Evolutionary conservation across 2,797 vertebrate genomes (phyloP).

Genomic region (Tokudaia tokunoshimensis): DNA sequence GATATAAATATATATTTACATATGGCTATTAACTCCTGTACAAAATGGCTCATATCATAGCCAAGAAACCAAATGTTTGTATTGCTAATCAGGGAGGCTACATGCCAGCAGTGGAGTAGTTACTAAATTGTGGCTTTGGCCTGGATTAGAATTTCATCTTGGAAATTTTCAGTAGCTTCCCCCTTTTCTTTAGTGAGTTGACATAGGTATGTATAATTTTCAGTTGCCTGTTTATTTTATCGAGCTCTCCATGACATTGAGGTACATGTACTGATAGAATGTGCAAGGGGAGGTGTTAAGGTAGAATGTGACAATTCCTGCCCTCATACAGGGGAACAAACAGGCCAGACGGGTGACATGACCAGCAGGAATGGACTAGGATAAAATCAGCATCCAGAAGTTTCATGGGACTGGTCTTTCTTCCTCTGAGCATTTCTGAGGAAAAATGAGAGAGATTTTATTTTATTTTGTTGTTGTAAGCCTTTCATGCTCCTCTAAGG

Average conservation of each 20-base stretch:
- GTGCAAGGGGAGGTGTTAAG: not conserved
- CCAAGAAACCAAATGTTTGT: not conserved
- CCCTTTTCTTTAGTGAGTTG: not conserved
- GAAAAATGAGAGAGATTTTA: not conserved
- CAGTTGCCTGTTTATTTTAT: not conserved
- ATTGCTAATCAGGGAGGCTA: not conserved
- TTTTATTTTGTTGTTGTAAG: not conserved
- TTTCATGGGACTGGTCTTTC: not conserved
- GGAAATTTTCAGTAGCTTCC: not conserved
- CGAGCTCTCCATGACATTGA: not conserved
- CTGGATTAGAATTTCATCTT: not conserved
- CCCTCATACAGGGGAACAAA: not conserved
- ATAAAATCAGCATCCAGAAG: not conserved
- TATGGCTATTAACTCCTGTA: not conserved
- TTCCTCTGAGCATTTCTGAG: not conserved
- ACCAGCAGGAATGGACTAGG: not conserved
- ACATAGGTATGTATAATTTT: not conserved
- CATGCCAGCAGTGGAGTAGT: not conserved
- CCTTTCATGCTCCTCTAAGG: not conserved
- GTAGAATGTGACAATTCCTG: not conserved
- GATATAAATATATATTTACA: not conserved
- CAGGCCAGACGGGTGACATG: fast-evolving
- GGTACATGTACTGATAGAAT: not conserved
- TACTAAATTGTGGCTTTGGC: not conserved
- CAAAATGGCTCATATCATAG: not conserved